Evolutionary conservation across 2,888 invertebrate genomes (phyloP).

Genomic region (Tenthredo distinguenda): DNA sequence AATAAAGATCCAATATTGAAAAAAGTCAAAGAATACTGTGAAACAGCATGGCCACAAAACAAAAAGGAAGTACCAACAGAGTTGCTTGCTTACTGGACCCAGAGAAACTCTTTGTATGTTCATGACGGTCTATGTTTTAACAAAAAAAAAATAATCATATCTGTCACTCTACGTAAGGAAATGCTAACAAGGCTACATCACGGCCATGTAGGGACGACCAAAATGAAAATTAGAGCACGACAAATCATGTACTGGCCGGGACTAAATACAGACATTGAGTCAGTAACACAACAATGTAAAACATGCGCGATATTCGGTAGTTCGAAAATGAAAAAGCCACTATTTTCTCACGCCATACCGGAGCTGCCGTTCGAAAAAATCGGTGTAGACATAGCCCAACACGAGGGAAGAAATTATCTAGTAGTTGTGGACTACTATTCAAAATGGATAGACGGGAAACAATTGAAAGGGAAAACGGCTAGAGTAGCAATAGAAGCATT

Average conservation of each 20-base stretch:
- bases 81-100: too few relatives aligned
- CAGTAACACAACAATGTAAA: neutral
- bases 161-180: neutral
- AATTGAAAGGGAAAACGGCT: conserved; percentile 40
- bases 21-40: too few relatives aligned
- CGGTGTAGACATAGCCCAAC: conserved; percentile 14
- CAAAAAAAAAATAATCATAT: neutral
- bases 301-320: neutral
- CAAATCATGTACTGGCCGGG: conserved; percentile 29
- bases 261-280: neutral
- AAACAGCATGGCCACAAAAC: too few relatives aligned
- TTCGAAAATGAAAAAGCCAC: conserved; percentile 40
- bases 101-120: too few relatives aligned
- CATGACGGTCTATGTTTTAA: too few relatives aligned
- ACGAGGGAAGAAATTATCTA: conserved; percentile 39
- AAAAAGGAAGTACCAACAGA: too few relatives aligned
- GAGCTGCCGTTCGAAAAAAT: conserved; percentile 48
- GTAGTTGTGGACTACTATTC: conserved; percentile 54
- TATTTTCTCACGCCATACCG: conserved; percentile 44
- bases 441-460: conserved; percentile 50
- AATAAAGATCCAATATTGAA: too few relatives aligned
- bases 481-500: conserved; percentile 14
- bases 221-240: neutral
- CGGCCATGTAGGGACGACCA: neutral
- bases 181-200: neutral